Evolutionary conservation across 2,888 invertebrate species (phyloP).

Genomic region (Vanessa cardui): DNA sequence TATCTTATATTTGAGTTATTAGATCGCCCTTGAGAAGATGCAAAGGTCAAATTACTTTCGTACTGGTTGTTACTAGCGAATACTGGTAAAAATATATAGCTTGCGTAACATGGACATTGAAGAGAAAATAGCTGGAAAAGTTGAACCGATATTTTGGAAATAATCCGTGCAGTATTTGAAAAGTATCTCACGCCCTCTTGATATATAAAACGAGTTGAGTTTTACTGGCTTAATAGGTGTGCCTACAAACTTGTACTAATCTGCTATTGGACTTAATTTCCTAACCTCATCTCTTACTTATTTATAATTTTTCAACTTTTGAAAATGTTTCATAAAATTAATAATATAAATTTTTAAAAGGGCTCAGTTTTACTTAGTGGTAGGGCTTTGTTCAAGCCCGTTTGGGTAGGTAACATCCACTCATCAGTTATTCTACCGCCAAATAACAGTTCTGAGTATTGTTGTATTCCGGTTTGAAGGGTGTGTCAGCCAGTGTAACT

Average conservation of each 20-base stretch:
- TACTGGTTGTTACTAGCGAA: neutral
- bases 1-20: conserved; percentile 4
- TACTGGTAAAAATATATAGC: neutral
- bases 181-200: no score
- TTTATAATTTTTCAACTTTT: neutral
- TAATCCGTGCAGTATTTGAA: neutral
- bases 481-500: no score
- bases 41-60: neutral
- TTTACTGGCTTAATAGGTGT: neutral
- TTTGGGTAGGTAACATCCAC: no score
- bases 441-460: no score
- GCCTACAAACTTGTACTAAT: neutral
- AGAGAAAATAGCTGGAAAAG: neutral
- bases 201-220: no score
- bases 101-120: neutral
- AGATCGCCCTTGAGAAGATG: neutral
- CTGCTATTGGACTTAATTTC: neutral
- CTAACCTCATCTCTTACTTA: neutral
- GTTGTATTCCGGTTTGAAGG: no score
- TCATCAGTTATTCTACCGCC: no score
- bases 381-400: no score
- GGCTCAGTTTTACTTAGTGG: no score
- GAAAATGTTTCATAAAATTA: no score
- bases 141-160: neutral
- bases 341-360: no score